Evolutionary conservation across 2,113 vertebrate genomes (phyloP), one percentile per base, ranked within the genome.

Genomic region (Pollachius pollachius): DNA sequence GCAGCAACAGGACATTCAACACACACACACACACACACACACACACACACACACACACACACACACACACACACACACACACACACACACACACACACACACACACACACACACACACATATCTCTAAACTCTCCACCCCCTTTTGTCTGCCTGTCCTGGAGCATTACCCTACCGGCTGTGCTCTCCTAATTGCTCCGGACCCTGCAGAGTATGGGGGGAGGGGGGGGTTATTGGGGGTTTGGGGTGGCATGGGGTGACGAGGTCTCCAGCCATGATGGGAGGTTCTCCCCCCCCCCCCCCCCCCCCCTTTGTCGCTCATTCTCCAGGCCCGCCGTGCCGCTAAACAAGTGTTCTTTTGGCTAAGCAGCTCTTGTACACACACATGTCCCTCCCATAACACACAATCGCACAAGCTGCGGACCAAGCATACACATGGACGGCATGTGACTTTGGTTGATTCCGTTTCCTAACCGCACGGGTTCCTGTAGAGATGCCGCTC

Each of bases 101-200:
- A 30, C 30, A 30, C 30, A 30, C 30, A 30, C 30, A 30, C 30
- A 30, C 30, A 30, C 30, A 30, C 30, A 30, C 30, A 30, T 3
- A 30, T 3, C 3, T 65, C 66, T 75, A 76, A 71, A 75, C 62
- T 83, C 81, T 52, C 79, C 72, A 81, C 15, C 71, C 68, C 34
- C 79, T 89, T 88, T 92, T 92, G 89, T 92, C 78, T 82, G 87
- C 81, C 82, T 90, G 87, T 89, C 88, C 79, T 58, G 74, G 74
- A 90, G 85, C 84, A 89, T 91, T 89, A 90, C 81, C 79, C 79
- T 81, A 78, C 70, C 81, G 80, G 84, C 84, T 84, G 84, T 82
- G 80, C 82, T 70, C 76, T 81, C 83, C 87, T 90, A 93, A 92
- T 91, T 92, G 89, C 83, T 89, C 74, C 68, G 80, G 76, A 86